Base-by-base conservation (phyloP, 2,888 invertebrate species). In the Troglohyphantes excavatus region DNA sequence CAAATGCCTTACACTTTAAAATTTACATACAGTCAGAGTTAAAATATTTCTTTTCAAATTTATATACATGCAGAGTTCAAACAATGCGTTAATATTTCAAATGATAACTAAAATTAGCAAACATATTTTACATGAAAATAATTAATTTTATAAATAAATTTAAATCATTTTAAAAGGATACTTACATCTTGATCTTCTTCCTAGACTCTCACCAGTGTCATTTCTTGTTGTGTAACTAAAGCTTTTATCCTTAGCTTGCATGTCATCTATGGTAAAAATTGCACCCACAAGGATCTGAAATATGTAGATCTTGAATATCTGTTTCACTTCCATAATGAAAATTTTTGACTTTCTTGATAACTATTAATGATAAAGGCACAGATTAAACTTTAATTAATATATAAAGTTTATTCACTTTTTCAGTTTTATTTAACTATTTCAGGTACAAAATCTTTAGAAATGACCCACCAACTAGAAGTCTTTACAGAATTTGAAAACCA, bases 141-240 rank as follows among this genome's bases (percentile, higher is more conserved):
- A n/a, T n/a, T n/a, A n/a, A n/a, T n/a, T n/a, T n/a, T n/a, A n/a
- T n/a, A n/a, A n/a, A n/a, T n/a, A n/a, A n/a, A n/a, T n/a, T n/a
- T n/a, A n/a, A n/a, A n/a, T n/a, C n/a, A n/a, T n/a, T n/a, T n/a
- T n/a, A n/a, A n/a, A n/a, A n/a, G 1, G 13, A 27, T 29, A 73
- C 73, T 73, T 53, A 73, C 73, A 73, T 73, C 53, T 17, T 61
- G 29, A 11, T 61, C 21, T 59, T 27, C 61, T 27, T 61, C 2
- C 21, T n/a, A 53, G n/a, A 17, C n/a, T 53, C 5, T 53, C n/a
- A 13, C 7, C 13, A 29, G 19, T 61, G 13, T 19, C 53, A 33
- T 61, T 75, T n/a, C 21, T 59, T 19, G 29, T 29, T 2, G 11
- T 27, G 21, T 61, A 29, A 75, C 19, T 61, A 33, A 26, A 46